Base-by-base conservation (phyloP, 2,113 vertebrate species). In the Thymallus thymallus region DNA sequence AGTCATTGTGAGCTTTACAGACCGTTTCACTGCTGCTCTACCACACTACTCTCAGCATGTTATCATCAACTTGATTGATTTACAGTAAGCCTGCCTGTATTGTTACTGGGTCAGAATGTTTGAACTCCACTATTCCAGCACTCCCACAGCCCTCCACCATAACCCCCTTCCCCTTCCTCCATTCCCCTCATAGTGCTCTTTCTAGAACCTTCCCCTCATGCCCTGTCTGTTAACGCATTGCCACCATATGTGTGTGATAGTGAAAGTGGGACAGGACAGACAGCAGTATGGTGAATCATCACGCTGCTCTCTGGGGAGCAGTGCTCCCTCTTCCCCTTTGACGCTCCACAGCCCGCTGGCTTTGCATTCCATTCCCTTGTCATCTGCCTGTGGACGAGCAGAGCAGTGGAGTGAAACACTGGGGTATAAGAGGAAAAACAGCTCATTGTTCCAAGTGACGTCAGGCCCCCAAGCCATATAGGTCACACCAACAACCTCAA, bases 381-480 rank as follows among this genome's bases (percentile, higher is more conserved):
- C 73, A 30, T 65, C 69, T 20, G 6, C 12, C 73, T 12, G 65
- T 29, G 68, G 63, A 3, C 16, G 55, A 35, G 30, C 32, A 24
- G 24, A 55, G 3, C 1, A 20, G 72, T 35, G 41, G 32, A 55
- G 64, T 46, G 60, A 73, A 76, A 6, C 77, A n/a, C 45, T 64
- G 66, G 68, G 77, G 67, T 84, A 88, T 91, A 89, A 88, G 10
- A 76, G 80, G 83, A 88, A 80, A 82, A 78, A 63, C 72, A 84
- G 71, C 80, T 89, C 85, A 89, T 64, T 79, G 75, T 58, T 83
- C 62, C 58, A 68, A 72, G 66, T 45, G 74, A 86, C 58, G 76
- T 86, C 85, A 87, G 75, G 7, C 13, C 2, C 63, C 71, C 81
- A 62, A 51, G 10, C n/a, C 58, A 24, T 45, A 73, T 79, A 79